Percentiles rank a stretch among this genome's conserved stretches.
phyloP scores from a whole-genome alignment of 1,140 invertebrate genomes.

The Danaus melanippus region DNA sequence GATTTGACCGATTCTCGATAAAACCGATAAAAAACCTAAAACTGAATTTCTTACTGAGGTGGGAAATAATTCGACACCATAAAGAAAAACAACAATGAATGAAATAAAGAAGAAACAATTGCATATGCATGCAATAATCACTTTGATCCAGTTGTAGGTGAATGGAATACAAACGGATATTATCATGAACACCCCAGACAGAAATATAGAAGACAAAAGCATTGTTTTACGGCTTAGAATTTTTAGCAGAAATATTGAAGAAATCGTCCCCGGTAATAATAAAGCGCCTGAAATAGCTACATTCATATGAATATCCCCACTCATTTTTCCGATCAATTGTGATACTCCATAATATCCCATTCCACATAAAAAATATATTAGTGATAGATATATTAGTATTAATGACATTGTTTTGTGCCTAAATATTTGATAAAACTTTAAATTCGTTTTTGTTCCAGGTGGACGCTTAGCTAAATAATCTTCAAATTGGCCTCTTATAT shows the following conservation, averaged over 20 bases:
- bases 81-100: slow-evolving; percentile 73
- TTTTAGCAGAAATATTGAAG: slow-evolving; percentile 76
- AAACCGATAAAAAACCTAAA: slow-evolving; percentile 68
- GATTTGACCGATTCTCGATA: slow-evolving; percentile 72
- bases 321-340: slow-evolving; percentile 79
- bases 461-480: slow-evolving; percentile 22
- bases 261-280: slow-evolving; percentile 78
- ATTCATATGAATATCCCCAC: slow-evolving; percentile 80
- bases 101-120: slow-evolving; percentile 71
- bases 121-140: slow-evolving; percentile 69
- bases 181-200: slow-evolving; percentile 75
- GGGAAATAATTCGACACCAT: slow-evolving; percentile 73
- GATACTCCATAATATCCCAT: slow-evolving; percentile 83
- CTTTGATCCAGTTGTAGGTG: slow-evolving; percentile 35
- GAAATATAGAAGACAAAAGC: slow-evolving; percentile 72
- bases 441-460: slow-evolving; percentile 15
- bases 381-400: slow-evolving; percentile 70
- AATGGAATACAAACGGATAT: slow-evolving; percentile 69
- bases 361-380: slow-evolving; percentile 79
- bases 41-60: slow-evolving; percentile 73
- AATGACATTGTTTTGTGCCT: slow-evolving; percentile 32
- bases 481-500: slow-evolving; percentile 38
- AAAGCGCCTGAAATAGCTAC: slow-evolving; percentile 76
- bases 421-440: slow-evolving; percentile 46
- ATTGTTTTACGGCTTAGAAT: slow-evolving; percentile 75